These are phyloP conservation scores for Gymnocephalus cernua DNA, from an alignment of 2,113 vertebrate genomes.

Conservation along the genomic window DNA sequence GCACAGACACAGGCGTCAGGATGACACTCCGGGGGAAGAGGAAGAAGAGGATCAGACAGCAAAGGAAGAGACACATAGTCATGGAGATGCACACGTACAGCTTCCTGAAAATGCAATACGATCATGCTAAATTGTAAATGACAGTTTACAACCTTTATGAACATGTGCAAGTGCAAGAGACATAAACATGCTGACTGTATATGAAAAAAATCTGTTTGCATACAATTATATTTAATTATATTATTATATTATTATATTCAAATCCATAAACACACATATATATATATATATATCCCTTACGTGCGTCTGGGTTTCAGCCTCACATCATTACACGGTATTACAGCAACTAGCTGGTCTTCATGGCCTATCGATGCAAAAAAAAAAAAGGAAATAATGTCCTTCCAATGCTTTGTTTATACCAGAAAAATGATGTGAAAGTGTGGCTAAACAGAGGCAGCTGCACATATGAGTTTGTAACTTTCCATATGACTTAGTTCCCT, in stretches of 20 bases:
- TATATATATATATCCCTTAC: conserved; percentile 82
- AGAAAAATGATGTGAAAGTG: conserved; percentile 26
- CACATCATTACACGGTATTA: conserved; percentile 96
- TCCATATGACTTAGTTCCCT: not conserved
- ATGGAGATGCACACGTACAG: conserved; percentile 92
- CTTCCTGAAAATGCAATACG: conserved; percentile 83
- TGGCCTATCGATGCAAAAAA: conserved; percentile 83
- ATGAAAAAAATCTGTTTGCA: not conserved
- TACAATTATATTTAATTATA: not conserved
- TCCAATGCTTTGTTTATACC: not conserved
- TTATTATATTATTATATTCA: too few relatives aligned
- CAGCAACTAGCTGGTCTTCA: conserved; percentile 93
- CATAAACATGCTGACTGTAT: not conserved
- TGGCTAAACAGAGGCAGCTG: not conserved
- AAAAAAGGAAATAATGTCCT: too few relatives aligned
- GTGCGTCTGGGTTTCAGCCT: conserved; percentile 94
- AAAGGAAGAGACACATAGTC: conserved; percentile 87
- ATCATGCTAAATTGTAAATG: not conserved
- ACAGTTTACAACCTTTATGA: not conserved
- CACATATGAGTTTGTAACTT: not conserved
- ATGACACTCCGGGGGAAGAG: conserved; percentile 95
- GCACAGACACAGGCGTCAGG: conserved; percentile 89
- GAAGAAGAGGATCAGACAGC: conserved; percentile 94
- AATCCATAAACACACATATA: not conserved
- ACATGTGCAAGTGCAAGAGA: not conserved